These are phyloP conservation scores for Trachymyrmex septentrionalis DNA, from an alignment of 1,140 invertebrate species.

Conservation along the genomic window DNA sequence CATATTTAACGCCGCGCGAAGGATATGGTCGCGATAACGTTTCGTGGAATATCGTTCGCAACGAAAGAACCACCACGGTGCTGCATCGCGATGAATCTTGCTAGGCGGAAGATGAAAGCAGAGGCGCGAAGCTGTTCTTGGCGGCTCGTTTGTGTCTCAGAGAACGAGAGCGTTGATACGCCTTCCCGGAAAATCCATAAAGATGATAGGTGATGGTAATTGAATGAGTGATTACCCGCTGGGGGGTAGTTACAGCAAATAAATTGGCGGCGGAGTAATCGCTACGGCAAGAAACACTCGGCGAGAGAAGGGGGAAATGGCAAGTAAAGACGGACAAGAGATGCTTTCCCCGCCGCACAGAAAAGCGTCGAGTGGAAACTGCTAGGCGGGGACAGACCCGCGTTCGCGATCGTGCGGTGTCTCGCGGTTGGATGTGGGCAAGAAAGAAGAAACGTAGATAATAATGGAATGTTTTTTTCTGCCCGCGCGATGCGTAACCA, in stretches of 20 bases:
- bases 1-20: conserved; percentile 19
- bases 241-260: conserved; percentile 60
- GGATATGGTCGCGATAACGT: conserved; percentile 45
- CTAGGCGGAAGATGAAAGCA: conserved; percentile 68
- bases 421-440: not conserved
- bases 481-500: conserved; percentile 5
- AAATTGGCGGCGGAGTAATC: conserved; percentile 66
- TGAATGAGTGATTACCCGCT: conserved; percentile 71
- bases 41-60: conserved; percentile 34
- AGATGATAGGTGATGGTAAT: conserved; percentile 67
- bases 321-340: conserved; percentile 13
- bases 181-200: conserved; percentile 66
- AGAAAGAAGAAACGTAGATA: conserved; percentile 7
- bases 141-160: conserved; percentile 41
- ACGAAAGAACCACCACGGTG: not conserved
- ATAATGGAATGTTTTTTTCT: conserved; percentile 38
- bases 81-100: conserved; percentile 14
- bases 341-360: not conserved
- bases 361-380: conserved; percentile 15
- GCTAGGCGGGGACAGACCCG: conserved; percentile 4
- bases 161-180: conserved; percentile 49
- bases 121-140: conserved; percentile 23
- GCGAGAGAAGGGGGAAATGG: conserved; percentile 16
- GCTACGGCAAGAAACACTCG: conserved; percentile 38
- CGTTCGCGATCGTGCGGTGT: not conserved